Base-by-base conservation (phyloP, 1,140 invertebrate genomes). In the Drosophila lacteicornis region DNA sequence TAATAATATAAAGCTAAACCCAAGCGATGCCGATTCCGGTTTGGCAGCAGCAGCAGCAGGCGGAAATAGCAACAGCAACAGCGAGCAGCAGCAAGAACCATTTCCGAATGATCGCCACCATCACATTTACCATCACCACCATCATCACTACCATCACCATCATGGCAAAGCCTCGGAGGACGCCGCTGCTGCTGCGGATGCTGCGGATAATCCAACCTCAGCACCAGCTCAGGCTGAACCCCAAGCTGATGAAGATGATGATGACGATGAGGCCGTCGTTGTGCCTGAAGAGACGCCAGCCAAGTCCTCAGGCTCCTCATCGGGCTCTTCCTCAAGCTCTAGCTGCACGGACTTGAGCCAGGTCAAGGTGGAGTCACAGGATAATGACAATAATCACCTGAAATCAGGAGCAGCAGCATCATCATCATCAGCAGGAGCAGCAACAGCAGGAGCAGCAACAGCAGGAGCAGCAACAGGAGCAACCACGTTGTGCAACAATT, bases 61-160 rank as follows among this genome's bases (percentile, higher is more conserved):
- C 81, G 88, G 87, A 91, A 91, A 78, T 84, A 86, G 80, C 74
- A 90, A 83, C 85, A 79, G 36, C 53, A 56, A 56, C 40, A 56
- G 40, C 40, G 40, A 56, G 40, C 36, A 56, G 51, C 33, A 79
- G 56, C 85, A 79, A 90, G 78, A 90, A 84, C 77, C 87, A 81
- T 88, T 88, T 87, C 77, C 74, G 61, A 91, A 91, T 74, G 81
- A 91, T 68, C 75, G 79, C 68, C 79, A 91, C 60, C 87, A 86
- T 59, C 79, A 91, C 42, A 82, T 84, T 47, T 71, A 82, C 66
- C 83, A 86, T 49, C 73, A 85, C 49, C 76, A 81, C 40, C 82
- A 85, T 56, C 82, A 83, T 65, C 67, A 84, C 63, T 78, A 87
- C 47, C 82, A 87, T 65, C 75, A 76, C 15, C 75, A 76, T 40